A percentile compares a stretch with the other conserved stretches of the same genome.
Conservation (phyloP, 2,797 vertebrate species). For the Coregonus suidteri region DNA sequence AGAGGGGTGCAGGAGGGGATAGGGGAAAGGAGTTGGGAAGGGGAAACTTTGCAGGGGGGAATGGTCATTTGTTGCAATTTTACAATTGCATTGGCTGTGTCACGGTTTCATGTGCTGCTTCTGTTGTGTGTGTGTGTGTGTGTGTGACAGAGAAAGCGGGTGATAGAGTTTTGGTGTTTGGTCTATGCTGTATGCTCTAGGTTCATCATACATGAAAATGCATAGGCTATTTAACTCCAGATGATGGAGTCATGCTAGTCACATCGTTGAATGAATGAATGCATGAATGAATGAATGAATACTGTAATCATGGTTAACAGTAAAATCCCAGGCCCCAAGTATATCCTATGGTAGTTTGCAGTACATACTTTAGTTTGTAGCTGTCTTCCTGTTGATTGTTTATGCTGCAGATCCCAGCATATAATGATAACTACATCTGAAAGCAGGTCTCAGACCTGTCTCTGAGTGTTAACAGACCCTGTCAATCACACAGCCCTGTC, state of each 20-base stretch:
- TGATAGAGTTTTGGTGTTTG: not conserved
- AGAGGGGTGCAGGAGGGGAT: not conserved
- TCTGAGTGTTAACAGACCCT: not conserved
- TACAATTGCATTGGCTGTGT: not conserved
- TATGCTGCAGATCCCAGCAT: not conserved
- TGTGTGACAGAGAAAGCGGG: not conserved
- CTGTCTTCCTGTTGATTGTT: not conserved
- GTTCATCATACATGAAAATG: no score
- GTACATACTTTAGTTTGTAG: not conserved
- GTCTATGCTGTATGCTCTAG: no score
- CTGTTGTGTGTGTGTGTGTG: not conserved
- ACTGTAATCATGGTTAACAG: not conserved
- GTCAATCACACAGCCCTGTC: not conserved
- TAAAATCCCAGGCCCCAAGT: not conserved
- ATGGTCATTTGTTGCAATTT: not conserved
- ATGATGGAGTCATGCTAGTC: not conserved
- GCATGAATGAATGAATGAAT: not conserved
- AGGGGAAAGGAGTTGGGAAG: not conserved
- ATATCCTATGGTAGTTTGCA: not conserved
- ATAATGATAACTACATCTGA: not conserved
- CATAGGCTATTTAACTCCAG: not conserved
- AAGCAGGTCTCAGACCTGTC: constrained; percentile 9
- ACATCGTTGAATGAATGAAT: no score
- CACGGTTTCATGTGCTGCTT: not conserved
- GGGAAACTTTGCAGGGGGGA: not conserved